Evolutionary conservation across 2,113 vertebrate genomes (phyloP).

Genomic region (Ceyx cyanopectus): DNA sequence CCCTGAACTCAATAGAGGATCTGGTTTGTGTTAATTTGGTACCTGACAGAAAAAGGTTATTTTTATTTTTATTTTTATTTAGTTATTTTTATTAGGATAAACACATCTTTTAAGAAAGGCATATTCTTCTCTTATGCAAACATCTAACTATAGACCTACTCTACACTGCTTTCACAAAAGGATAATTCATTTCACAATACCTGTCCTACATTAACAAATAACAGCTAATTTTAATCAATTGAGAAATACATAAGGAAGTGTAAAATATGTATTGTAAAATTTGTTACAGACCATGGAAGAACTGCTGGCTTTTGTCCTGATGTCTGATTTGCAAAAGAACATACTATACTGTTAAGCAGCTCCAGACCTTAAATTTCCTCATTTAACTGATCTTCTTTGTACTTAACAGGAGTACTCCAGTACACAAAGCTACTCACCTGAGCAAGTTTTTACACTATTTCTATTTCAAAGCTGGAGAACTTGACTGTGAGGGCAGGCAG

Average conservation of each 20-base stretch:
- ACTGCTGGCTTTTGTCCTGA: background rate
- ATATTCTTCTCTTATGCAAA: background rate
- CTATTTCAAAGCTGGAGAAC: background rate
- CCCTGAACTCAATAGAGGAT: background rate
- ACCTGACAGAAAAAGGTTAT: background rate
- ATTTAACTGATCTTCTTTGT: background rate
- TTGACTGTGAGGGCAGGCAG: background rate
- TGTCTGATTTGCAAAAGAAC: background rate
- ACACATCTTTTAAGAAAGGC: background rate
- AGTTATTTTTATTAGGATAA: conserved; percentile 18
- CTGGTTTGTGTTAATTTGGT: conserved; percentile 10
- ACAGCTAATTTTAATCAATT: conserved; percentile 38
- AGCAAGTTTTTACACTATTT: background rate
- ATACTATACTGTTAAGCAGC: background rate
- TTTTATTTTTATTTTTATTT: no score
- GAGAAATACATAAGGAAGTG: background rate
- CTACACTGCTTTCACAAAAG: background rate
- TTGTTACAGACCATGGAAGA: background rate
- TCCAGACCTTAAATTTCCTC: background rate
- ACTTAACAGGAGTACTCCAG: background rate
- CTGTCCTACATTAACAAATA: conserved; percentile 20
- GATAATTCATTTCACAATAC: background rate
- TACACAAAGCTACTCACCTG: background rate
- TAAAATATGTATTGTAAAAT: background rate
- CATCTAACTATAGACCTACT: conserved; percentile 15